Evolutionary conservation across 2,888 invertebrate genomes (phyloP).

Genomic region (Luffia ferchaultella): DNA sequence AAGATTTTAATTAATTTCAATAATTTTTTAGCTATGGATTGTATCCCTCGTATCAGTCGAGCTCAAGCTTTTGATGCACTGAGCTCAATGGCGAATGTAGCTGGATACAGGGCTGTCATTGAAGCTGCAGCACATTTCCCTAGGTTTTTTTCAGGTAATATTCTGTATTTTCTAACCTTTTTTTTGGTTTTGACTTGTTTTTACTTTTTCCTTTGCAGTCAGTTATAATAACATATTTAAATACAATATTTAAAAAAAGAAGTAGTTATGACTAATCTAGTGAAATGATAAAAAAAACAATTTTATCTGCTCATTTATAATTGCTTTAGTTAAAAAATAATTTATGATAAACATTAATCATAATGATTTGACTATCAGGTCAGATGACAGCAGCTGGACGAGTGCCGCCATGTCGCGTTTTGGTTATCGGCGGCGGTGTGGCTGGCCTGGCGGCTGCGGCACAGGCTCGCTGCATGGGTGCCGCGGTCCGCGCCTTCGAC

Average conservation of each 20-base stretch:
- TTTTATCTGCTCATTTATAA: too few relatives aligned
- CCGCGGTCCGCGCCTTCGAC: conserved; percentile 88
- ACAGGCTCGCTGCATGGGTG: conserved; percentile 89
- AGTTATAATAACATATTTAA: too few relatives aligned
- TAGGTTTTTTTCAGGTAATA: conserved; percentile 84
- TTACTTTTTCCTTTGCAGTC: too few relatives aligned
- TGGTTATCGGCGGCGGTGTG: conserved; percentile 90
- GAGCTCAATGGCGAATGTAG: conserved; percentile 91
- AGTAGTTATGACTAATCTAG: too few relatives aligned
- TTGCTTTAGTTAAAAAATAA: too few relatives aligned
- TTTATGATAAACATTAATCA: too few relatives aligned
- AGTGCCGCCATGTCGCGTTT: conserved; percentile 87
- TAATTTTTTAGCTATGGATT: conserved; percentile 78
- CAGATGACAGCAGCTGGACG: conserved; percentile 92
- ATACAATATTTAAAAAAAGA: too few relatives aligned
- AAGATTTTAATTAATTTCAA: background rate
- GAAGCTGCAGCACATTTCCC: conserved; percentile 91
- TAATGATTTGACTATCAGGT: too few relatives aligned
- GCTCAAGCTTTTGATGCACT: conserved; percentile 92
- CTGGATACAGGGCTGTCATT: conserved; percentile 87
- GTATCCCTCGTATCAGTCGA: conserved; percentile 85
- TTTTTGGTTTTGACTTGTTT: too few relatives aligned
- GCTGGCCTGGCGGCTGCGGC: conserved; percentile 88
- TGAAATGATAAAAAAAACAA: too few relatives aligned
- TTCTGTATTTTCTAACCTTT: background rate